phyloP scores from a whole-genome alignment of 92 coral and sea anemone genomes.

The Epizoanthus fatuus region DNA sequence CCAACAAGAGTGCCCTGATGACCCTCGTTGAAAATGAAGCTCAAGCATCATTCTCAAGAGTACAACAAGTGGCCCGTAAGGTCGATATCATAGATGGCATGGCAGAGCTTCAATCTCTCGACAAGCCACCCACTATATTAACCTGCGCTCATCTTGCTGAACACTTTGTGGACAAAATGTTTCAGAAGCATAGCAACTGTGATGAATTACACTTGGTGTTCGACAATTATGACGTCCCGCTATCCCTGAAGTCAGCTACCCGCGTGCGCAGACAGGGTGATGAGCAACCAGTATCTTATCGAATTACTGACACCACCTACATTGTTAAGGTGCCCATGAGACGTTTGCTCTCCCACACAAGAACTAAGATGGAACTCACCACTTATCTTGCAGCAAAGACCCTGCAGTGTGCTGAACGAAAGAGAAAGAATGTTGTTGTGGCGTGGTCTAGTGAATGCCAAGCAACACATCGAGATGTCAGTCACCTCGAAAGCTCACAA shows the following conservation, averaged over 20 bases:
- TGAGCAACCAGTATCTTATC: slow-evolving; percentile 20
- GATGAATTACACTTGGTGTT: slow-evolving; percentile 65
- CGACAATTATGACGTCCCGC: slow-evolving; percentile 51
- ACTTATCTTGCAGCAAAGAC: neutral
- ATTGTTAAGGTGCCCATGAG: slow-evolving; percentile 39
- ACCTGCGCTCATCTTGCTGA: slow-evolving; percentile 46
- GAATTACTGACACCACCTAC: slow-evolving; percentile 34
- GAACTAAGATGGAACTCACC: slow-evolving; percentile 54
- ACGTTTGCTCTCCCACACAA: slow-evolving; percentile 37
- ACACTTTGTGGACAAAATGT: slow-evolving; percentile 31
- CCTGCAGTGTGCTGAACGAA: too few relatives aligned
- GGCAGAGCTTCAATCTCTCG: slow-evolving; percentile 59
- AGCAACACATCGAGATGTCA: too few relatives aligned
- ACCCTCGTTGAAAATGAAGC: slow-evolving; percentile 57
- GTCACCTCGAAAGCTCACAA: too few relatives aligned
- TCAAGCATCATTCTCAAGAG: slow-evolving; percentile 6
- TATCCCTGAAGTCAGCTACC: slow-evolving; percentile 41
- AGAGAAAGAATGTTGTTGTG: too few relatives aligned
- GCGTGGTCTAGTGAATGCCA: too few relatives aligned
- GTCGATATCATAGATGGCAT: slow-evolving; percentile 58
- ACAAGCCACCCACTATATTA: slow-evolving; percentile 49
- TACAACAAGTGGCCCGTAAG: slow-evolving; percentile 16
- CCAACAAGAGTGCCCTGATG: slow-evolving; percentile 65
- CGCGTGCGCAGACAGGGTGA: slow-evolving; percentile 43
- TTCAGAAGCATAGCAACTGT: slow-evolving; percentile 34